A percentile compares a stretch with the other conserved stretches of the same genome.
phyloP scores from a whole-genome alignment of 1,140 invertebrate species.

The Augochlora pura region DNA sequence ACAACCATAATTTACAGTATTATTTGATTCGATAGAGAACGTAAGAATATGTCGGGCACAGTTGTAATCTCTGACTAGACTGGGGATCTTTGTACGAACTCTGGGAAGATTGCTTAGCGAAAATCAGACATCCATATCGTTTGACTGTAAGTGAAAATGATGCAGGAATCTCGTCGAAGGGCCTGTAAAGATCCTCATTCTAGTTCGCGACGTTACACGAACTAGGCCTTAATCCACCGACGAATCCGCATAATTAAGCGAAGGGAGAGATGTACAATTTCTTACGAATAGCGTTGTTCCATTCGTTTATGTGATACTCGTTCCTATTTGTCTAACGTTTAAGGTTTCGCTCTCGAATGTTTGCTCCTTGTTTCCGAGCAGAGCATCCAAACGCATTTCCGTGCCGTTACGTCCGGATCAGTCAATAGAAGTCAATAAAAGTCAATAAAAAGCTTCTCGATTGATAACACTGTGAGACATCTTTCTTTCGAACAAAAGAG shows the following conservation, averaged over 20 bases:
- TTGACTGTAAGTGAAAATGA: too few relatives aligned
- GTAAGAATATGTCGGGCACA: neutral
- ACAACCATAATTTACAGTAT: slow-evolving; percentile 28
- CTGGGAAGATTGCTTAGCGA: too few relatives aligned
- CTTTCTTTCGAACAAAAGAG: neutral
- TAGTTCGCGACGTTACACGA: too few relatives aligned
- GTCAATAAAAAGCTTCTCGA: neutral
- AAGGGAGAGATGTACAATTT: neutral
- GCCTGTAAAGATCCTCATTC: too few relatives aligned
- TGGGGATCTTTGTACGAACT: neutral
- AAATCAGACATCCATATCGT: too few relatives aligned
- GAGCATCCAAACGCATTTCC: neutral
- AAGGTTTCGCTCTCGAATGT: neutral
- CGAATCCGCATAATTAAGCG: neutral
- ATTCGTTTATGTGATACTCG: slow-evolving; percentile 23
- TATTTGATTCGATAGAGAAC: neutral
- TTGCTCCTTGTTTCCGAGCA: neutral
- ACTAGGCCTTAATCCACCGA: neutral
- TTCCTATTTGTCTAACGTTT: slow-evolving; percentile 17
- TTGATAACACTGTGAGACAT: neutral
- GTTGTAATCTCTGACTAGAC: neutral
- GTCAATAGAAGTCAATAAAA: neutral
- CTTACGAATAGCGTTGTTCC: neutral
- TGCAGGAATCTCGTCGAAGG: too few relatives aligned
- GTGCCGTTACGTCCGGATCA: neutral